These are phyloP conservation scores for Amphiprion ocellaris DNA, from an alignment of 2,113 vertebrate species.

Conservation along the genomic window DNA sequence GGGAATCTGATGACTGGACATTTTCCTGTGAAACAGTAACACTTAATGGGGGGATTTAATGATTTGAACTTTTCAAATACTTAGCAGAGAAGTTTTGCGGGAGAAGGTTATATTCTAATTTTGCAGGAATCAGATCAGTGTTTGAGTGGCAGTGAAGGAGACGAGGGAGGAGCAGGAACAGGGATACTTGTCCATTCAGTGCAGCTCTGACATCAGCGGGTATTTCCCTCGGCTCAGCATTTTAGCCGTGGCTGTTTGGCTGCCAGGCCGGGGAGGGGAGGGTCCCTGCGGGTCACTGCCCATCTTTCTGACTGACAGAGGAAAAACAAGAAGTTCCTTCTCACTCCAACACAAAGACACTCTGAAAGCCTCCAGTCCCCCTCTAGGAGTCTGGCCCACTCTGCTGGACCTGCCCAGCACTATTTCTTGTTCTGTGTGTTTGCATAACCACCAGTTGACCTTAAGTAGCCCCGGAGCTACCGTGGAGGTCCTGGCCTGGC, in stretches of 20 bases:
- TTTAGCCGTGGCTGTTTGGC: slow-evolving; percentile 58
- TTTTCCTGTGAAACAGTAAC: not conserved
- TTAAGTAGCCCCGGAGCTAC: slow-evolving; percentile 35
- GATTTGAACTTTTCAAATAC: slow-evolving; percentile 28
- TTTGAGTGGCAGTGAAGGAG: slow-evolving; percentile 4
- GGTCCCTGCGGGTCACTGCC: slow-evolving; percentile 73
- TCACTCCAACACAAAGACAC: slow-evolving; percentile 74
- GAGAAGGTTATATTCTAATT: not conserved
- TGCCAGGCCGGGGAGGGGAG: slow-evolving; percentile 53
- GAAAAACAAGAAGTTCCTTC: slow-evolving; percentile 78
- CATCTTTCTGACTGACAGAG: slow-evolving; percentile 77
- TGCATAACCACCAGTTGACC: slow-evolving; percentile 70
- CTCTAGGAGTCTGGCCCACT: slow-evolving; percentile 57
- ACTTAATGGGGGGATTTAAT: not conserved
- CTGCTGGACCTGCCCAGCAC: slow-evolving; percentile 29
- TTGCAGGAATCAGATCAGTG: slow-evolving; percentile 34
- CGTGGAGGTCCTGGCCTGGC: slow-evolving; percentile 29
- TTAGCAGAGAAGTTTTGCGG: slow-evolving; percentile 4
- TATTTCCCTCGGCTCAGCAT: slow-evolving; percentile 76
- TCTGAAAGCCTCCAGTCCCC: slow-evolving; percentile 67
- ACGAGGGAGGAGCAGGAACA: slow-evolving; percentile 1
- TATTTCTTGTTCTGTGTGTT: slow-evolving; percentile 58
- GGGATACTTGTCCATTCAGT: slow-evolving; percentile 63
- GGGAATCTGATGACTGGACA: slow-evolving; percentile 14
- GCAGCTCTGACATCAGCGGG: slow-evolving; percentile 74